phyloP scores from a whole-genome alignment of 2,113 vertebrate species.

The Oophaga pumilio region DNA sequence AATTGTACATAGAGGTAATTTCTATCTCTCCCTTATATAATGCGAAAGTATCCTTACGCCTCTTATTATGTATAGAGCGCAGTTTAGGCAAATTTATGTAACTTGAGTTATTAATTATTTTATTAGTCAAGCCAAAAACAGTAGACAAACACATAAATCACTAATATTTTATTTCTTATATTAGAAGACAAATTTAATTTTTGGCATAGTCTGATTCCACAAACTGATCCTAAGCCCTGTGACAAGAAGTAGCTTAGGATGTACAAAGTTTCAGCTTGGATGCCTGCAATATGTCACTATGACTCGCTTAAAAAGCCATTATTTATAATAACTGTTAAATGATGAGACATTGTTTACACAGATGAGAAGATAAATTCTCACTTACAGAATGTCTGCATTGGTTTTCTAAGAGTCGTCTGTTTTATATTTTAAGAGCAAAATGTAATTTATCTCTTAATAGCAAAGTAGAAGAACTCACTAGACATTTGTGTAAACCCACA shows the following conservation, averaged over 20 bases:
- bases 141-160: neutral
- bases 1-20: no score
- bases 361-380: conserved; percentile 71
- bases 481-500: conserved; percentile 19
- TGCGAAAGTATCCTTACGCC: no score
- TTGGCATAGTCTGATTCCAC: neutral
- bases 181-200: no score
- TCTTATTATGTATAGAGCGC: no score
- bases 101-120: no score
- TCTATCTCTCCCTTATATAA: no score
- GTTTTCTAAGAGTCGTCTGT: conserved; percentile 74
- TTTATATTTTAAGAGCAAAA: conserved; percentile 79
- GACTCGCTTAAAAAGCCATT: conserved; percentile 72
- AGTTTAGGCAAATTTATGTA: no score
- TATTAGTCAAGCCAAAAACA: no score
- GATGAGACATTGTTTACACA: conserved; percentile 73
- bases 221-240: conserved; percentile 7
- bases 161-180: no score
- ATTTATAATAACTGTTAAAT: conserved; percentile 75
- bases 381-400: conserved; percentile 67
- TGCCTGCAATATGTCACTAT: conserved; percentile 71
- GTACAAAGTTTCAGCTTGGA: conserved; percentile 64
- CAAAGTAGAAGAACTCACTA: conserved; percentile 75
- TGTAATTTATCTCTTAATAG: conserved; percentile 77
- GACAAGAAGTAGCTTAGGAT: conserved; percentile 61